These are phyloP conservation scores for Trichomalopsis sarcophagae DNA, from an alignment of 1,140 invertebrate genomes.

Conservation along the genomic window DNA sequence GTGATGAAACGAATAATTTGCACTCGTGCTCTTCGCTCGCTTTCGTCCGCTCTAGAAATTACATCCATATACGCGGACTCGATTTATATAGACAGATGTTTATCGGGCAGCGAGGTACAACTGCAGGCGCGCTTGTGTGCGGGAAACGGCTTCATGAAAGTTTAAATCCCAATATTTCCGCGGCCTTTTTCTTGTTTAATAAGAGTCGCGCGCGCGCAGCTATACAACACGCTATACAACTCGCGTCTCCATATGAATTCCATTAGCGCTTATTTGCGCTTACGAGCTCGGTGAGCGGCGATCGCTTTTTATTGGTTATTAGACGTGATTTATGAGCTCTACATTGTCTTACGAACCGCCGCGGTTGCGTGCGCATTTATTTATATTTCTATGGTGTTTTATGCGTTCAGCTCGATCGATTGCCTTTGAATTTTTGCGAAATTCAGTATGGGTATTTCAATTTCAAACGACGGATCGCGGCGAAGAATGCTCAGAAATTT, in stretches of 20 bases:
- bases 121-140: background rate
- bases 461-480: no score
- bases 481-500: slow-evolving; percentile 25
- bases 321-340: slow-evolving; percentile 51
- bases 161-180: slow-evolving; percentile 44
- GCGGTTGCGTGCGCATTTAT: slow-evolving; percentile 10
- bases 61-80: background rate
- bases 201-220: slow-evolving; percentile 9
- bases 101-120: background rate
- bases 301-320: slow-evolving; percentile 49
- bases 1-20: background rate
- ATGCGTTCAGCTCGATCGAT: slow-evolving; percentile 24
- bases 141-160: slow-evolving; percentile 30
- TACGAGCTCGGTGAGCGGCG: slow-evolving; percentile 9
- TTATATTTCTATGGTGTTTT: slow-evolving; percentile 33
- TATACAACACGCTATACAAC: no score
- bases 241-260: slow-evolving; percentile 25
- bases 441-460: background rate
- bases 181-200: slow-evolving; percentile 36
- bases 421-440: slow-evolving; percentile 34
- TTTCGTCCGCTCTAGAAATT: slow-evolving; percentile 15
- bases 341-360: slow-evolving; percentile 38
- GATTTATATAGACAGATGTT: background rate
- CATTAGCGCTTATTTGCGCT: slow-evolving; percentile 42
- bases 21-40: background rate